These are phyloP conservation scores for Psix sp. DNA, from an alignment of 1,140 invertebrate genomes.

Conservation along the genomic window DNA sequence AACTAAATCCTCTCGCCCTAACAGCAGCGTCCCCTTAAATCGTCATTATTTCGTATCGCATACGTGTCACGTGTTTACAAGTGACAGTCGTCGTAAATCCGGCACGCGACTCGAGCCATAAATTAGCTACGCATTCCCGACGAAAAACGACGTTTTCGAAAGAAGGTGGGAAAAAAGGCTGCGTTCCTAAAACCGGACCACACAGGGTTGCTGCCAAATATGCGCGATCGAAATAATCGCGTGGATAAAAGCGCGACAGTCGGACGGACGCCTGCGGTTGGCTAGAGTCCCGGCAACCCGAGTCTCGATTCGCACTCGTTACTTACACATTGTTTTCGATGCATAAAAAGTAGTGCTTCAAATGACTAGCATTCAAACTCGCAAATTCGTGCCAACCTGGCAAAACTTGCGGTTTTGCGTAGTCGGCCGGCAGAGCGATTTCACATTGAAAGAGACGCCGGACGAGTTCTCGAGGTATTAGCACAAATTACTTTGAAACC, in stretches of 20 bases:
- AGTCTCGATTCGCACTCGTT: constrained; percentile 20
- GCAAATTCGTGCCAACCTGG: constrained; percentile 62
- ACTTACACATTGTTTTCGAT: constrained; percentile 50
- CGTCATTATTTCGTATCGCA: constrained; percentile 47
- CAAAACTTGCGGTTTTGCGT: constrained; percentile 59
- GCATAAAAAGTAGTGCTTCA: constrained; percentile 58
- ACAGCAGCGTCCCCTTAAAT: constrained; percentile 10
- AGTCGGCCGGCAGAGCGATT: constrained; percentile 30
- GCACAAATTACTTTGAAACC: constrained; percentile 57
- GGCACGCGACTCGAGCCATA: constrained; percentile 40
- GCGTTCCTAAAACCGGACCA: constrained; percentile 35
- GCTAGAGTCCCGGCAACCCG: constrained; percentile 22
- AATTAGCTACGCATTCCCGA: constrained; percentile 44
- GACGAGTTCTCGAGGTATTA: constrained; percentile 49
- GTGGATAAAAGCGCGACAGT: constrained; percentile 47
- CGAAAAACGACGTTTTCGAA: constrained; percentile 22
- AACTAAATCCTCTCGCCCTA: constrained; percentile 9
- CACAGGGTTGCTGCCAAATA: constrained; percentile 32
- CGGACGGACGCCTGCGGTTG: constrained; percentile 50
- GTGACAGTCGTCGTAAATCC: constrained; percentile 39
- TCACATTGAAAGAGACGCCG: constrained; percentile 37
- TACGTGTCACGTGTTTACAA: constrained; percentile 55
- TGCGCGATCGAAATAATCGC: constrained; percentile 33
- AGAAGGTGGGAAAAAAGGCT: constrained; percentile 1
- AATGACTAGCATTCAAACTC: constrained; percentile 63